Base-by-base conservation (phyloP, 1,140 invertebrate genomes). In the Aphaenogaster ashmeadi region DNA sequence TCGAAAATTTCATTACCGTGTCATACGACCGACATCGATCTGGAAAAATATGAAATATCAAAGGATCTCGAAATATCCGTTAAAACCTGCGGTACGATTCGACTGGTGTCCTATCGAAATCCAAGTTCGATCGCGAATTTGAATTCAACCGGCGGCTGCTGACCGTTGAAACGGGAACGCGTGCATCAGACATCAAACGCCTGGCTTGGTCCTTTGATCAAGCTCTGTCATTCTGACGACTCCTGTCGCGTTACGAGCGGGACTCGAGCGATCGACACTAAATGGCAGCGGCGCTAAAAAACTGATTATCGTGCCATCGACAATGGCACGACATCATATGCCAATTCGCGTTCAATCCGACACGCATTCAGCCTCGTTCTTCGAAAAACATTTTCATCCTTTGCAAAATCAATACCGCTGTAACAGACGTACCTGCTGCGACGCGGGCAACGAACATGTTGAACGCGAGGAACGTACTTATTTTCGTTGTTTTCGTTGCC, bases 131-230 rank as follows among this genome's bases (percentile, higher is more conserved):
- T 88, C 86, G 78, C 79, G 81, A 90, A 89, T 92, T 92, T 84
- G 92, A 91, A 91, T 91, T 84, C 71, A 72, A 77, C 77, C 87
- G 67, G 62, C 84, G 90, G 87, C 85, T 64, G 89, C 69, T 71
- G 81, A 83, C 87, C 69, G 90, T 88, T 90, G 92, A 91, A 92
- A 92, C 86, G 87, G 88, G 69, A 78, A 83, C 69, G 92, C 88
- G 90, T 94, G 93, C 92, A 88, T 87, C 88, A 91, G 93, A 94
- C 93, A 93, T 94, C 93, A 94, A 94, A 94, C 93, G 91, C 78
- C 85, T 67, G 87, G 77, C 79, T 78, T 56, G 89, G 92, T 52
- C 91, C 94, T 94, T 94, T 94, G 94, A 94, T 94, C 93, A 93
- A 89, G 87, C 91, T 92, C 89, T 92, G 92, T 93, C 92, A 92